phyloP scores from a whole-genome alignment of 2,797 vertebrate genomes.

The Gymnoscopelus microlampas region DNA sequence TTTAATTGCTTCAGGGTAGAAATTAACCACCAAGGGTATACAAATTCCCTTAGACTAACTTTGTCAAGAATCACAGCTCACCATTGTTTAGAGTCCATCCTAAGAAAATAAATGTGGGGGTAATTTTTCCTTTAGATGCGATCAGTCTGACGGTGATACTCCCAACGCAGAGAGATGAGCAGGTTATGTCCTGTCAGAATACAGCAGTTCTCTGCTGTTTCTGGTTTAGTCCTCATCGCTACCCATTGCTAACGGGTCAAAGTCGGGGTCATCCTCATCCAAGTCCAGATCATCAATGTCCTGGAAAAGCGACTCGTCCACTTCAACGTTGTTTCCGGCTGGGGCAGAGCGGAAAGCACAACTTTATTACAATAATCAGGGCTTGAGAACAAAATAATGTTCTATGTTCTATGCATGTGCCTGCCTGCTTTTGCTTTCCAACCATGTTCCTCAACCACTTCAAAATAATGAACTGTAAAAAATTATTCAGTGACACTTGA shows the following conservation, averaged over 20 bases:
- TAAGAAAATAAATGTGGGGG: slow-evolving; percentile 59
- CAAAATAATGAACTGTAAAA: too few relatives aligned
- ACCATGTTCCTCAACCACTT: too few relatives aligned
- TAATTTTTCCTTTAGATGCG: slow-evolving; percentile 31
- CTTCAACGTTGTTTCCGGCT: slow-evolving; percentile 96
- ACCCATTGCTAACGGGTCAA: slow-evolving; percentile 88
- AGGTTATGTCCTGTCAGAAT: slow-evolving; percentile 3
- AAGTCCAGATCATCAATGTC: slow-evolving; percentile 96
- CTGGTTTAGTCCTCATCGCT: slow-evolving; percentile 85
- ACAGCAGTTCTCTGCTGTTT: slow-evolving; percentile 21
- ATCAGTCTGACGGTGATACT: slow-evolving; percentile 73
- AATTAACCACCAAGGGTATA: slow-evolving; percentile 34
- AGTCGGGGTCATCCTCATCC: slow-evolving; percentile 94
- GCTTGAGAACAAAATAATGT: too few relatives aligned
- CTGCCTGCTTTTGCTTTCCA: too few relatives aligned
- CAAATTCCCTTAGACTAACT: slow-evolving; percentile 16
- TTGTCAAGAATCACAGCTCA: slow-evolving; percentile 29
- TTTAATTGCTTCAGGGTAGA: slow-evolving; percentile 53
- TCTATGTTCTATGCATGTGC: too few relatives aligned
- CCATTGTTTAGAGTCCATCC: slow-evolving; percentile 68
- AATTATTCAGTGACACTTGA: too few relatives aligned
- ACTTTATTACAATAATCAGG: not conserved
- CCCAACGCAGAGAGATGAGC: not conserved
- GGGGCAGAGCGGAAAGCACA: slow-evolving; percentile 26
- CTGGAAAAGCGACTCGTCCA: slow-evolving; percentile 97